A percentile compares a stretch with the other conserved stretches of the same genome.
phyloP scores from a whole-genome alignment of 92 coral and sea anemone genomes.

The Zoanthus sociatus region DNA sequence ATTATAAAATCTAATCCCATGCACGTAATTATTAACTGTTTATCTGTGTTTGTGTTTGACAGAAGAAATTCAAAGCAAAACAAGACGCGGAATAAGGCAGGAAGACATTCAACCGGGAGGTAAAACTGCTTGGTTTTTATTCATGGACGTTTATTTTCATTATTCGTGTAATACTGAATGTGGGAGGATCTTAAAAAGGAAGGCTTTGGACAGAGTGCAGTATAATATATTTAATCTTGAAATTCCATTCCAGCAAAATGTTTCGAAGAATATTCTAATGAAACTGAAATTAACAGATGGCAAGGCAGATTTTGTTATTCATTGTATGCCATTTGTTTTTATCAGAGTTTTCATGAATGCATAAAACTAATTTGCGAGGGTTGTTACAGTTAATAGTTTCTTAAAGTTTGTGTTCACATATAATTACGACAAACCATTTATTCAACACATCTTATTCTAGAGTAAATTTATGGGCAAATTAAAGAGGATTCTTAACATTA shows the following conservation, averaged over 20 bases:
- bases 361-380: background rate
- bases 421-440: background rate
- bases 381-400: background rate
- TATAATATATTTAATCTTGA: constrained; percentile 41
- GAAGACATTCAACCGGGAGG: constrained; percentile 98
- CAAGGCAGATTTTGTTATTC: background rate
- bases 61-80: constrained; percentile 89
- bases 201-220: background rate
- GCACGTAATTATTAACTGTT: background rate
- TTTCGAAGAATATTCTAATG: background rate
- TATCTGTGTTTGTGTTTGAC: constrained; percentile 19
- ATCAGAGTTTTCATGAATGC: background rate
- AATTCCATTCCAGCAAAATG: constrained; percentile 10
- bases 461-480: too few relatives aligned
- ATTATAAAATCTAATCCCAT: background rate
- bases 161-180: background rate
- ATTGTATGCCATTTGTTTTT: background rate
- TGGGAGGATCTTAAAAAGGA: constrained; percentile 15
- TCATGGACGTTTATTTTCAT: background rate
- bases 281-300: background rate
- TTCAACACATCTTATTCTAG: background rate
- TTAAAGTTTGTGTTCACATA: background rate
- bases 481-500: too few relatives aligned
- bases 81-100: constrained; percentile 82
- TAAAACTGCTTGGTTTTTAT: constrained; percentile 14